Evolutionary conservation across 2,888 invertebrate genomes (phyloP), one percentile per base, ranked within the genome.

Genomic region (Sussaba pulchella): DNA sequence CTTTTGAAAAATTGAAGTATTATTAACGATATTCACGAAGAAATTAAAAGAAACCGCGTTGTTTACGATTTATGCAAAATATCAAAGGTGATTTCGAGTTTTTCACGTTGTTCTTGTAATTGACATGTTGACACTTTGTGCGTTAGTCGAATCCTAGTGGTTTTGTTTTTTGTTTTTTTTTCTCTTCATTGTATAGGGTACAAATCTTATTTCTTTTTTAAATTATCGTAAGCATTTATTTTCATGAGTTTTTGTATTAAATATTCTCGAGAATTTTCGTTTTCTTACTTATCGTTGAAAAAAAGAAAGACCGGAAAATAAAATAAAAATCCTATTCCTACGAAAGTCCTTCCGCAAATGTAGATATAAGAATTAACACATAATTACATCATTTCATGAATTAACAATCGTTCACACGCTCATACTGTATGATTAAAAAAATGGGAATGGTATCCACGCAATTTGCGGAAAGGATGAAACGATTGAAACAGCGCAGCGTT

Each of bases 301-400:
- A 73, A 54, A 63, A 36, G 8, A 57, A 70, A 10, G 12, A 26
- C 10, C 4, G 39, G 43, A 26, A 47, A 12, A 14, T 59, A 31
- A 36, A 63, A 52, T 45, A 69, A 54, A 24, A 72, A 70, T 69
- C 64, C 75, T 36, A 72, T 72, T 82, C 63, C 63, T 79, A 70
- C 41, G 66, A 12, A 43, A 64, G 19, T 81, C 81, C 72, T 81
- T 77, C 81, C 77, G 77, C 73, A 70, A 73, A 10, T 57, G 57
- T 78, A 73, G 63, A 54, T 24, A 21, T 73, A 70, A 47, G 41
- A 39, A 64, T 61, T 76, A 76, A 72, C 36, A 41, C 59, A 70
- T 74, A 61, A 63, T 19, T 67, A 39, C 72, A 57, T 45, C 57
- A 59, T 59, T 80, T 39, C 24, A 10, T 72, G 54, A 41, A 9